Evolutionary conservation across 2,797 vertebrate species (phyloP), one percentile per base, ranked within the genome.

Genomic region (Semaprochilodus insignis): DNA sequence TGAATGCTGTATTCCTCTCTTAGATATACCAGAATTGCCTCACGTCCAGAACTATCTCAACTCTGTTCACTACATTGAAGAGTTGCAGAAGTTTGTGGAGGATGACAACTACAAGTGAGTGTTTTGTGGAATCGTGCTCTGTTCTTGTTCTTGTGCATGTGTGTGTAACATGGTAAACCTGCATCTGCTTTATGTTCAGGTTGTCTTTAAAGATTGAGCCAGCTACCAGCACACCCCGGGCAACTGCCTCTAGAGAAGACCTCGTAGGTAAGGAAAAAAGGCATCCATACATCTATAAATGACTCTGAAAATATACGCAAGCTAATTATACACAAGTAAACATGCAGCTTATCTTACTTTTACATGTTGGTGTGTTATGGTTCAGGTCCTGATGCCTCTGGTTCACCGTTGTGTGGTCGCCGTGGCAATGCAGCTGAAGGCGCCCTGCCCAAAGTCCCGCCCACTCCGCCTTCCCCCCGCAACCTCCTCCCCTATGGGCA

Each of bases 51-150:
- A 99, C 91, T 99, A 99, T 69, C 95, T 99, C 72, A 99, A 98
- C 93, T 99, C 98, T 0, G 97, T 99, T 88, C 95, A 97, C 48
- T 99, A 99, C 89, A 99, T 99, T 88, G 98, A 99, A 94, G 98
- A 99, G 89, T 94, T 99, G 67, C 98, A 99, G 74, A 99, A 99
- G 93, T 99, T 99, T 94, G 98, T 99, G 86, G 98, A 99, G 92
- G 98, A 99, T 23, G 98, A 99, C 92, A 99, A 99, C 93, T 99
- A 99, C 91, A 99, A 98, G 98, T 99, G 94, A 94, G 97, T 94
- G 82, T 23, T 27, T 0, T 4, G 17, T n/a, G 11, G 17, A 15
- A 52, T 23, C 19, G 0, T 19, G 4, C 40, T 66, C 16, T 27
- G 16, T 57, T n/a, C 59, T 60, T 81, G 27, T n/a, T 3, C 51